A percentile compares a stretch with the other conserved stretches of the same genome.
phyloP scores from a whole-genome alignment of 2,797 vertebrate species.

The Amblyopsis hoosieri region DNA sequence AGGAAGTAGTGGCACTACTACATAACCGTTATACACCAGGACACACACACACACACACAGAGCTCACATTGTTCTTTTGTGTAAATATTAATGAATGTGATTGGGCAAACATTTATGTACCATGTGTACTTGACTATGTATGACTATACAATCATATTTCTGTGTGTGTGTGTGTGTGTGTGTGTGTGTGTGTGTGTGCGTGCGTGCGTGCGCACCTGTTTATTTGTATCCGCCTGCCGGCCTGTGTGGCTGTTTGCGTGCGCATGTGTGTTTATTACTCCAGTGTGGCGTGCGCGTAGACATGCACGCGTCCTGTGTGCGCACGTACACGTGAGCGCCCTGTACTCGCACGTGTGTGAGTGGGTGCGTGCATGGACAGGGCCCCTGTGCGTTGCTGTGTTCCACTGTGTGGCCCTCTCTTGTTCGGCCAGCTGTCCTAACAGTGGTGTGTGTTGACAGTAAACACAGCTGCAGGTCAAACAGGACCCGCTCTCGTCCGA shows the following conservation, averaged over 20 bases:
- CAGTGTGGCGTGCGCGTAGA: constrained; percentile 26
- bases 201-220: constrained; percentile 1
- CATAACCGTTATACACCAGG: background rate
- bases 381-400: constrained; percentile 50
- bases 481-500: constrained; percentile 74
- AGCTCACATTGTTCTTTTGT: background rate
- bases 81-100: too few species aligned
- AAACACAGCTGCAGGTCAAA: constrained; percentile 85
- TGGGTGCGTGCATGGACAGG: constrained; percentile 37
- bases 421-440: constrained; percentile 84
- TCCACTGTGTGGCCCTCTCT: constrained; percentile 73
- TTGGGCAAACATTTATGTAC: too few species aligned
- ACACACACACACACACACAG: constrained; percentile 38
- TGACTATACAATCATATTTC: background rate
- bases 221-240: constrained; percentile 2
- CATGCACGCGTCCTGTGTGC: constrained; percentile 9
- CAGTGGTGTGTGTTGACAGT: constrained; percentile 82
- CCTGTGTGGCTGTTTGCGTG: constrained; percentile 31
- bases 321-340: constrained; percentile 2
- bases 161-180: background rate
- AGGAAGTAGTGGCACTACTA: too few species aligned
- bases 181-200: constrained; percentile 12
- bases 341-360: constrained; percentile 25
- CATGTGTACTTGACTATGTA: too few species aligned
- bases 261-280: constrained; percentile 26